Evolutionary conservation across 2,888 invertebrate species (phyloP).

Genomic region (Ormyrus pomaceus): DNA sequence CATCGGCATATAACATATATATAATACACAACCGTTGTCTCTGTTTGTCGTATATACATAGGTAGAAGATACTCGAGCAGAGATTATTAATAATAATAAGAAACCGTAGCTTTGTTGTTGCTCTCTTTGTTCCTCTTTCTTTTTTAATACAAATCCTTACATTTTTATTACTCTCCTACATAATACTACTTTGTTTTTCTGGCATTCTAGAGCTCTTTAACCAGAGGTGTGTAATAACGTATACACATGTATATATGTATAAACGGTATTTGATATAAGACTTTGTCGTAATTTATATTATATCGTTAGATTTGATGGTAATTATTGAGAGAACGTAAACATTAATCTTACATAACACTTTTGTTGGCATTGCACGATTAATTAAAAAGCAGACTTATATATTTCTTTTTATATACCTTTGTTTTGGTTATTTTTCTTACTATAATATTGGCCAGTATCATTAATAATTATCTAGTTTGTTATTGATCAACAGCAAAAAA

Average conservation of each 20-base stretch:
- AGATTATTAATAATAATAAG: constrained; percentile 8
- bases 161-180: constrained; percentile 11
- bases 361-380: constrained; percentile 54
- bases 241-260: constrained; percentile 38
- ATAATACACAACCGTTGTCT: constrained; percentile 22
- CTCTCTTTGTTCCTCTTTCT: constrained; percentile 37
- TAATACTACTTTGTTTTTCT: not conserved
- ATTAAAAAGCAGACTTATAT: not conserved
- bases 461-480: constrained; percentile 1
- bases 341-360: constrained; percentile 53
- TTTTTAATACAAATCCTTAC: constrained; percentile 25
- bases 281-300: constrained; percentile 45
- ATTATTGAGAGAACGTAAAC: constrained; percentile 51
- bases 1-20: constrained; percentile 27
- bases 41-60: not conserved
- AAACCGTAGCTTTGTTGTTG: constrained; percentile 52
- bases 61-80: not conserved
- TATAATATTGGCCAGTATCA: constrained; percentile 23
- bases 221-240: constrained; percentile 41
- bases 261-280: constrained; percentile 46
- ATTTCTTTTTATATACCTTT: constrained; percentile 19
- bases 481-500: no score
- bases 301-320: constrained; percentile 54
- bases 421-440: constrained; percentile 11
- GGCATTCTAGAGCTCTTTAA: constrained; percentile 31